A percentile compares a stretch with the other conserved stretches of the same genome.
Evolutionary conservation across 1,140 invertebrate species (phyloP).

Genomic region (Zaprionus africanus): DNA sequence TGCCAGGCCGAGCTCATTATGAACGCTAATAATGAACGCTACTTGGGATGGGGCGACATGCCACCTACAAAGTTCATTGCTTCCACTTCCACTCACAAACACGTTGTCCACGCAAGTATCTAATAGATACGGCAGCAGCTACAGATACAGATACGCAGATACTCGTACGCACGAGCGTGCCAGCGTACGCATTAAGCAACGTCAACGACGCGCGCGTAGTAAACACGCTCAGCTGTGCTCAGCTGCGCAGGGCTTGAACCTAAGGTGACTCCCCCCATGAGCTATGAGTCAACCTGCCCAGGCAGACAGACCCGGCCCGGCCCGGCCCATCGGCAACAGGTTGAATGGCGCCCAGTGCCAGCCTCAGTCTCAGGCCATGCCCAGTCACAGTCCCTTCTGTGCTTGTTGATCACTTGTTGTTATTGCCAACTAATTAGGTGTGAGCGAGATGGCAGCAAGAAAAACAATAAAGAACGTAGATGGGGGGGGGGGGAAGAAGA

Average conservation of each 20-base stretch:
- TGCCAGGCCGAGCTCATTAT: conserved; percentile 60
- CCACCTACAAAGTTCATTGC: conserved; percentile 52
- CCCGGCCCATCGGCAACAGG: conserved; percentile 52
- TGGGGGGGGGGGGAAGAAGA: neutral
- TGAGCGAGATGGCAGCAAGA: neutral
- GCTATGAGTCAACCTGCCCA: conserved; percentile 47
- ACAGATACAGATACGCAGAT: conserved; percentile 15
- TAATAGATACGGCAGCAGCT: neutral
- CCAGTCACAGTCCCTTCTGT: conserved; percentile 13
- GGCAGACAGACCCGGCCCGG: conserved; percentile 3
- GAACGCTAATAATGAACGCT: conserved; percentile 29
- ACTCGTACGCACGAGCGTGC: conserved; percentile 14
- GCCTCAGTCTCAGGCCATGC: neutral
- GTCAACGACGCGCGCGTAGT: conserved; percentile 7
- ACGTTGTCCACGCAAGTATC: conserved; percentile 1
- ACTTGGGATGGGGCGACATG: neutral
- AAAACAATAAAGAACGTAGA: neutral
- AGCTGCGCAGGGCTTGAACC: conserved; percentile 17
- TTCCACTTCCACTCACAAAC: conserved; percentile 16
- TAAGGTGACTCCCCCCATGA: conserved; percentile 32
- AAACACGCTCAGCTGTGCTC: conserved; percentile 24
- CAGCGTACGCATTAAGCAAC: neutral
- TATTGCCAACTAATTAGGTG: conserved; percentile 43
- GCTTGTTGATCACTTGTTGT: conserved; percentile 25
- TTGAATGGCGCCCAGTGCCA: conserved; percentile 40